These are phyloP conservation scores for Rhopalosiphum maidis DNA, from an alignment of 1,140 invertebrate species.

Conservation along the genomic window DNA sequence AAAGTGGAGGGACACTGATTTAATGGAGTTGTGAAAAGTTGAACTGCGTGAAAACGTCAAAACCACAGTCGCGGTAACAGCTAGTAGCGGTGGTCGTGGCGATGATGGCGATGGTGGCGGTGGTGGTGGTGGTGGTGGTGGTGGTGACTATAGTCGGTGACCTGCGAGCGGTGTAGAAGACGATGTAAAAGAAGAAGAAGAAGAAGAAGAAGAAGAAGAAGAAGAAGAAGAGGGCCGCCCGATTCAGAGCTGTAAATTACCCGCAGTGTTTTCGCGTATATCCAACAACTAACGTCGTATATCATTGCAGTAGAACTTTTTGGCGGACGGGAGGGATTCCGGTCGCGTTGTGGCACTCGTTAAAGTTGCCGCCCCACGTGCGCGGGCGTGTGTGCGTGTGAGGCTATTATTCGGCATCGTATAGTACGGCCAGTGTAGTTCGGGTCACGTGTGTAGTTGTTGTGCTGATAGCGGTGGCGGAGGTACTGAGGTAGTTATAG, in stretches of 20 bases:
- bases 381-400: neutral
- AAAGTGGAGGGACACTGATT: conserved; percentile 47
- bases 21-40: conserved; percentile 57
- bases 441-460: neutral
- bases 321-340: conserved; percentile 37
- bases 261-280: conserved; percentile 47
- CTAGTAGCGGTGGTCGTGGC: too few relatives aligned
- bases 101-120: too few relatives aligned
- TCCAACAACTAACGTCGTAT: conserved; percentile 53
- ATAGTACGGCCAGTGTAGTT: neutral
- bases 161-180: neutral
- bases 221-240: conserved; percentile 3
- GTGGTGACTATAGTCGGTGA: neutral
- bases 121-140: neutral
- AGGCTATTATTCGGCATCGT: neutral
- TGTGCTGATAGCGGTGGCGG: neutral
- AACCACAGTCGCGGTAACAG: conserved; percentile 42
- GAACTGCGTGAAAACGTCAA: conserved; percentile 54
- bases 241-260: conserved; percentile 48
- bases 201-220: neutral
- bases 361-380: conserved; percentile 35
- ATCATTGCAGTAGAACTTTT: conserved; percentile 56
- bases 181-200: neutral
- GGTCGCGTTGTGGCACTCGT: conserved; percentile 42
- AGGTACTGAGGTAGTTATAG: neutral